Percentiles rank a stretch among this genome's conserved stretches.
Evolutionary conservation across 2,113 vertebrate genomes (phyloP).

Genomic region (Paratilapia polleni): DNA sequence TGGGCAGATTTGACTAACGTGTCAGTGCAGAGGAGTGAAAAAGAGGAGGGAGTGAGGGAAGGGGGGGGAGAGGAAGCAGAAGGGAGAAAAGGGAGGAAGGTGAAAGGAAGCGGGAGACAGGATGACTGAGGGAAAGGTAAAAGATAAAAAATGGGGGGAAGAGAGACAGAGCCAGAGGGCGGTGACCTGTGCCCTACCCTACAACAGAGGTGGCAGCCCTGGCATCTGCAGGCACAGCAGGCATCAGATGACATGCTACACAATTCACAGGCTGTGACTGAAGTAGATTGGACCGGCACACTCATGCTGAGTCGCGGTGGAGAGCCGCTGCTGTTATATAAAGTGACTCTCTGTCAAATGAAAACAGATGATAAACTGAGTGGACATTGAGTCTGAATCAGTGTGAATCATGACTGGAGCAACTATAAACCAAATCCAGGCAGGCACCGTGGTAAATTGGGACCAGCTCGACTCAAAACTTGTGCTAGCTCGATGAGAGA

Average conservation of each 20-base stretch:
- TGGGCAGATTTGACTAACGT: slow-evolving; percentile 72
- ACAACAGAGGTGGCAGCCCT: slow-evolving; percentile 57
- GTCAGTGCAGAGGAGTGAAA: slow-evolving; percentile 66
- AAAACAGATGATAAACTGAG: slow-evolving; percentile 55
- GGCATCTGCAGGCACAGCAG: slow-evolving; percentile 71
- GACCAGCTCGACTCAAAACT: slow-evolving; percentile 30
- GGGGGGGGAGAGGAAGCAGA: not conserved
- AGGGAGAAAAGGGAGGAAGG: not conserved
- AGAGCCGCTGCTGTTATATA: slow-evolving; percentile 50
- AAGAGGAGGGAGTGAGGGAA: slow-evolving; percentile 32
- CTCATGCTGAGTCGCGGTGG: slow-evolving; percentile 56
- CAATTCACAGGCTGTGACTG: slow-evolving; percentile 55
- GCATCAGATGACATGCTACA: slow-evolving; percentile 62
- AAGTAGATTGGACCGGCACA: slow-evolving; percentile 50
- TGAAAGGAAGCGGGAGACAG: not conserved
- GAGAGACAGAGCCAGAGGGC: slow-evolving; percentile 33
- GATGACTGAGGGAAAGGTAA: not conserved
- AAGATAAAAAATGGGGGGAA: not conserved
- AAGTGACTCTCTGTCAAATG: slow-evolving; percentile 56
- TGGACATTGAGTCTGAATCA: slow-evolving; percentile 54
- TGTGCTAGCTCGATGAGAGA: not conserved
- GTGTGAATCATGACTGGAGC: slow-evolving; percentile 38
- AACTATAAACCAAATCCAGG: slow-evolving; percentile 34
- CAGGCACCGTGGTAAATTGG: slow-evolving; percentile 25
- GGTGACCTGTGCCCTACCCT: slow-evolving; percentile 52